These are phyloP conservation scores for Molossus alvarezi DNA, from an alignment of 2,797 vertebrate species.

Conservation along the genomic window DNA sequence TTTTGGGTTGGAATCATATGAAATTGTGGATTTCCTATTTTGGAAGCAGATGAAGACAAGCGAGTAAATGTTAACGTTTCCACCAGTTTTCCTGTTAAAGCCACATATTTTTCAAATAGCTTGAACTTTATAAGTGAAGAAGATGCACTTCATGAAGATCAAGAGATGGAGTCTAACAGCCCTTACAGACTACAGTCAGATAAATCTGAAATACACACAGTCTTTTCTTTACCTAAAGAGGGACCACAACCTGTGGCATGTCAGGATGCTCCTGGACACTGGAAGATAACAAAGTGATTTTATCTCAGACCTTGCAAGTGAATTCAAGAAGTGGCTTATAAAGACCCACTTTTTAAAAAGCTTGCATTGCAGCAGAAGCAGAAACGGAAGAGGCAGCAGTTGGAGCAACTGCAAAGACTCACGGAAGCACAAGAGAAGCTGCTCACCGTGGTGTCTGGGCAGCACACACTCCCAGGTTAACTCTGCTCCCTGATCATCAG, in stretches of 20 bases:
- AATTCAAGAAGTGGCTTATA: constrained; percentile 82
- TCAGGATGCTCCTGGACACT: constrained; percentile 37
- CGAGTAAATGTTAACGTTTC: constrained; percentile 88
- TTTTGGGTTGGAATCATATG: constrained; percentile 95
- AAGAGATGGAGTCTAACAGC: constrained; percentile 66
- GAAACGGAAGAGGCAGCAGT: constrained; percentile 95
- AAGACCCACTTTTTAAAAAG: constrained; percentile 91
- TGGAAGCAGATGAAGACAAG: constrained; percentile 85
- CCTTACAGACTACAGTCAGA: constrained; percentile 68
- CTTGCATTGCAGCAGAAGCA: constrained; percentile 97
- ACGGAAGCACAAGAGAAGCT: constrained; percentile 95
- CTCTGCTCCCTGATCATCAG: constrained; percentile 75
- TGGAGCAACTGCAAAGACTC: constrained; percentile 94
- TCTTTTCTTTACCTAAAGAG: constrained; percentile 66
- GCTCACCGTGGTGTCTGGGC: constrained; percentile 89
- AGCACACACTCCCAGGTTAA: constrained; percentile 84
- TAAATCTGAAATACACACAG: constrained; percentile 51
- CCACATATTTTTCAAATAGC: constrained; percentile 90
- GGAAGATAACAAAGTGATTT: constrained; percentile 75
- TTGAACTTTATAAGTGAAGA: constrained; percentile 91
- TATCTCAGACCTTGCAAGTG: constrained; percentile 51
- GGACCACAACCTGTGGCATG: constrained; percentile 56
- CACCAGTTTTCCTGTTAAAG: constrained; percentile 88
- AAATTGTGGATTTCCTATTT: constrained; percentile 88
- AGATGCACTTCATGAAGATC: constrained; percentile 87